Evolutionary conservation across 2,888 invertebrate species (phyloP).

Genomic region (Drosophila putrida): DNA sequence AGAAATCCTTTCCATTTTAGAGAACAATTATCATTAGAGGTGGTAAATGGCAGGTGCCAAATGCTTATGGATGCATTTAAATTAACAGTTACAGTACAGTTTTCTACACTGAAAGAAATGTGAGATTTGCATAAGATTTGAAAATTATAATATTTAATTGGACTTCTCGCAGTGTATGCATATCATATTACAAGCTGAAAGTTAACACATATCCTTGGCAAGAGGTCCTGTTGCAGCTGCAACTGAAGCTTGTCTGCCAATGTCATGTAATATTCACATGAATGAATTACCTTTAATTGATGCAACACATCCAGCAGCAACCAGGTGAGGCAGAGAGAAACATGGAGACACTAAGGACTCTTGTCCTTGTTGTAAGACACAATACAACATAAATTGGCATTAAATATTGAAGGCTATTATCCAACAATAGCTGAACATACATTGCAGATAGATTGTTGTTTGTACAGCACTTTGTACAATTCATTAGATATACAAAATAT

Average conservation of each 20-base stretch:
- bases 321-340: neutral
- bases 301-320: slow-evolving; percentile 57
- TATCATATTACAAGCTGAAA: slow-evolving; percentile 54
- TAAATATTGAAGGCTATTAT: slow-evolving; percentile 75
- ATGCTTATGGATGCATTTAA: slow-evolving; percentile 67
- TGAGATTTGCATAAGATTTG: neutral
- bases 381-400: slow-evolving; percentile 78
- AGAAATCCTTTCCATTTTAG: slow-evolving; percentile 8
- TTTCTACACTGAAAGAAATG: slow-evolving; percentile 27
- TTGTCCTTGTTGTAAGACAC: slow-evolving; percentile 46
- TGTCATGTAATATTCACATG: slow-evolving; percentile 72
- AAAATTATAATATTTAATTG: neutral
- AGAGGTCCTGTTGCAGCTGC: slow-evolving; percentile 12
- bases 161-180: slow-evolving; percentile 33
- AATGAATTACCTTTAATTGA: slow-evolving; percentile 80
- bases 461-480: slow-evolving; percentile 57
- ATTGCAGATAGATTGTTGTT: slow-evolving; percentile 38
- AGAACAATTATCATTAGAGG: slow-evolving; percentile 58
- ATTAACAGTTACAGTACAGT: slow-evolving; percentile 14
- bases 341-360: slow-evolving; percentile 8
- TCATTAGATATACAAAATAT: slow-evolving; percentile 66
- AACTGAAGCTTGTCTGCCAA: slow-evolving; percentile 33
- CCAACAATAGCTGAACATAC: slow-evolving; percentile 44
- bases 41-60: slow-evolving; percentile 70
- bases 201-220: slow-evolving; percentile 37